Evolutionary conservation across 2,113 vertebrate genomes (phyloP).

Genomic region (Thermophis baileyi): DNA sequence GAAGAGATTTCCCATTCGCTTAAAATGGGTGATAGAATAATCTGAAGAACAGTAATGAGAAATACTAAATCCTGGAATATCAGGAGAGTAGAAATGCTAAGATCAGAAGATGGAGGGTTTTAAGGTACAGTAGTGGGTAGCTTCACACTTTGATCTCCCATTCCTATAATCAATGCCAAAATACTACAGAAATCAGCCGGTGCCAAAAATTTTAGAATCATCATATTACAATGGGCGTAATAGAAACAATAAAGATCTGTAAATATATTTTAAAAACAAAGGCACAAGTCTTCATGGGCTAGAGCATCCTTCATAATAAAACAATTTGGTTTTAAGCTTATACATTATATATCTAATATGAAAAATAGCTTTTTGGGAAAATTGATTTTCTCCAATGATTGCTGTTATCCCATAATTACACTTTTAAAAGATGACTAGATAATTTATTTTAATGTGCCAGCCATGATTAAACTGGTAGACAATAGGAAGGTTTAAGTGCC

Average conservation of each 20-base stretch:
- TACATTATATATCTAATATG: neutral
- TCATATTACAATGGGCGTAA: neutral
- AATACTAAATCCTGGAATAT: constrained; percentile 13
- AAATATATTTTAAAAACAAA: neutral
- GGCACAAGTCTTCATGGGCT: neutral
- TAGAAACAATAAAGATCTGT: neutral
- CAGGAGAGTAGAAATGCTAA: constrained; percentile 1
- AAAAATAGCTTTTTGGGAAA: neutral
- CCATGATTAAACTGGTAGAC: neutral
- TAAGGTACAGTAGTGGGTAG: neutral
- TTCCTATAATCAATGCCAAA: neutral
- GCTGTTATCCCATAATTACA: neutral
- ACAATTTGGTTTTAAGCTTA: neutral
- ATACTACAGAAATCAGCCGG: neutral
- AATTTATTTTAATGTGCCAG: neutral
- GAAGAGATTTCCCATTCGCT: neutral
- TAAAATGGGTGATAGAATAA: constrained; percentile 8
- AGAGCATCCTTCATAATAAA: neutral
- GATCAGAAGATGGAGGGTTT: neutral
- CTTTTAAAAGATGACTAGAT: neutral
- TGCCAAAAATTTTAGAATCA: neutral
- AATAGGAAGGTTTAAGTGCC: neutral
- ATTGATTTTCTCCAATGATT: neutral
- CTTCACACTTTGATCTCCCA: neutral
- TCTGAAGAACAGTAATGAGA: constrained; percentile 14